phyloP scores from a whole-genome alignment of 2,888 invertebrate species.

The Lycaena phlaeas region DNA sequence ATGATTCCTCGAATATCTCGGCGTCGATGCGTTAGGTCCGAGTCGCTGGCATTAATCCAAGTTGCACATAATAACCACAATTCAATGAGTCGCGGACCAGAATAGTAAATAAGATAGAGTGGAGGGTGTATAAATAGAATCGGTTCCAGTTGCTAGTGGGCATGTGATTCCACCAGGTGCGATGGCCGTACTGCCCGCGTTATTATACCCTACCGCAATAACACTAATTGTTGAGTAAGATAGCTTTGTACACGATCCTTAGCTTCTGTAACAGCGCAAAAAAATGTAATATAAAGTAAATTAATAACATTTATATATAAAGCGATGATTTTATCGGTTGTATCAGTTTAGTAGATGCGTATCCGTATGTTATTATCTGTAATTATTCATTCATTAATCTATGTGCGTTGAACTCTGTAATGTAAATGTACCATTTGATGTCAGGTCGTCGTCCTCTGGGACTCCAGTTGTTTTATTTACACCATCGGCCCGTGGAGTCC shows the following conservation, averaged over 20 bases:
- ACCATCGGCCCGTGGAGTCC: conserved; percentile 53
- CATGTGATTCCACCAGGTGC: conserved; percentile 67
- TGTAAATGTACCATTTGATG: conserved; percentile 55
- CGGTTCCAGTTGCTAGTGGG: conserved; percentile 60
- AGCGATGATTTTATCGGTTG: not conserved
- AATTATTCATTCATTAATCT: conserved; percentile 41
- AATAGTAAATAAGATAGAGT: conserved; percentile 73
- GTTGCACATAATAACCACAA: conserved; percentile 73
- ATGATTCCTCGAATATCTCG: conserved; percentile 64
- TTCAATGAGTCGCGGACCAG: conserved; percentile 72
- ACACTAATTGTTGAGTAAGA: conserved; percentile 15
- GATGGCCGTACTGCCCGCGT: conserved; percentile 52
- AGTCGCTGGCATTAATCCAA: conserved; percentile 65
- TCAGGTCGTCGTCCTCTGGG: conserved; percentile 64
- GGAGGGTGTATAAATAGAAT: conserved; percentile 66
- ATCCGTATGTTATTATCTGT: too few relatives aligned
- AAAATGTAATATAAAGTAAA: too few relatives aligned
- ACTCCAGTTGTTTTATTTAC: conserved; percentile 44
- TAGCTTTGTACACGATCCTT: not conserved
- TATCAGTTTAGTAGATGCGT: too few relatives aligned
- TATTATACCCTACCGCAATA: conserved; percentile 19
- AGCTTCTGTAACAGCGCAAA: too few relatives aligned
- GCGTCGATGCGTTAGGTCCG: conserved; percentile 57
- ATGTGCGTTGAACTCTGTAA: conserved; percentile 15
- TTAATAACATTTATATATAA: too few relatives aligned